These are phyloP conservation scores for Calonectris borealis DNA, from an alignment of 2,113 vertebrate genomes.

Conservation along the genomic window DNA sequence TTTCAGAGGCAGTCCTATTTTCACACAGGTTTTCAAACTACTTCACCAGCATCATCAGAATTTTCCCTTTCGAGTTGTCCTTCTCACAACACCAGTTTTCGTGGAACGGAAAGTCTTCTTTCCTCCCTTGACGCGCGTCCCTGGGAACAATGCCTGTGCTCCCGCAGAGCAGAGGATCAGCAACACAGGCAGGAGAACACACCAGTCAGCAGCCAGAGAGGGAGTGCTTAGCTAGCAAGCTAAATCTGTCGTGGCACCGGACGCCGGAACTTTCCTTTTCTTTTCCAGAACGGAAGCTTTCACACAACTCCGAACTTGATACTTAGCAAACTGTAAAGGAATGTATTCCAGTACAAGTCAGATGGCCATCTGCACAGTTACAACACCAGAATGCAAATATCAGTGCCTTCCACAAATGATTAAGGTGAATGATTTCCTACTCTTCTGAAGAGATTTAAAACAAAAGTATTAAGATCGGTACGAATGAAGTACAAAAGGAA, in stretches of 20 bases:
- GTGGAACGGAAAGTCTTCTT: rapidly evolving
- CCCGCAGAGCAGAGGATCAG: neutral
- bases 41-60: neutral
- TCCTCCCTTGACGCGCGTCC: neutral
- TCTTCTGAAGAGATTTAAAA: neutral
- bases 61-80: neutral
- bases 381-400: neutral
- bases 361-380: neutral
- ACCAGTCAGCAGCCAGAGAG: neutral
- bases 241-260: neutral
- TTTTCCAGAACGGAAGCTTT: slow-evolving; percentile 10
- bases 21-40: neutral
- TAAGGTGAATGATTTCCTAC: neutral
- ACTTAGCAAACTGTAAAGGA: neutral
- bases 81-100: neutral
- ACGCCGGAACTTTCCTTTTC: neutral
- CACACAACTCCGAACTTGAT: neutral
- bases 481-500: neutral
- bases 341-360: rapidly evolving
- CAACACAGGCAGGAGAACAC: neutral
- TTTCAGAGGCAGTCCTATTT: neutral
- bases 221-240: neutral
- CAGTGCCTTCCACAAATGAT: neutral
- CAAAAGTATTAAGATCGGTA: neutral
- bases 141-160: rapidly evolving